Percentiles rank a stretch among this genome's conserved stretches.
Evolutionary conservation across 2,888 invertebrate species (phyloP).

Genomic region (Sthenelais limicola): DNA sequence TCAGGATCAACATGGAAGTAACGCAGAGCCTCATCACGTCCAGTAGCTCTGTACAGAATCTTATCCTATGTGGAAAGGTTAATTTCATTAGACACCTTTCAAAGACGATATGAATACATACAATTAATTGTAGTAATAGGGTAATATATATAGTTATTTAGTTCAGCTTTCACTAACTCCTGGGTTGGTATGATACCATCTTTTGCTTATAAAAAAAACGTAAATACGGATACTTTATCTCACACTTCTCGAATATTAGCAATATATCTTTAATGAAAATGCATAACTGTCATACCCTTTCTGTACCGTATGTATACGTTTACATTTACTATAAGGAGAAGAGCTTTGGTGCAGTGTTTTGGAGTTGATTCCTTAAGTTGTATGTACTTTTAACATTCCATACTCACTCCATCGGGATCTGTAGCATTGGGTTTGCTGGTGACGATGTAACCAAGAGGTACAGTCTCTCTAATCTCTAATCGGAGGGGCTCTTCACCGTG

Average conservation of each 20-base stretch:
- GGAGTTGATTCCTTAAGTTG: no score
- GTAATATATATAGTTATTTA: not conserved
- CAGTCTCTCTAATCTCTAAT: constrained; percentile 55
- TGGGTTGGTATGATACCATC: not conserved
- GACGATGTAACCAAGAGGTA: constrained; percentile 54
- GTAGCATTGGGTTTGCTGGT: constrained; percentile 47
- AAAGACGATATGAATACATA: no score
- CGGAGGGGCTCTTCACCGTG: constrained; percentile 42
- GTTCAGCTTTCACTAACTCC: not conserved
- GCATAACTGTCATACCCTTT: no score
- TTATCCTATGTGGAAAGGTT: constrained; percentile 49
- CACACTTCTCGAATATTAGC: no score
- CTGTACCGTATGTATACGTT: no score
- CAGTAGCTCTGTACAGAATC: constrained; percentile 48
- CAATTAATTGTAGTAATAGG: not conserved
- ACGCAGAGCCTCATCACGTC: constrained; percentile 48
- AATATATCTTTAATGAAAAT: no score
- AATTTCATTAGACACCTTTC: not conserved
- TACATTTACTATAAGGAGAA: no score
- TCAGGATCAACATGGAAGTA: constrained; percentile 63
- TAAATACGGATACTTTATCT: no score
- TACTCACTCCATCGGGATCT: constrained; percentile 48
- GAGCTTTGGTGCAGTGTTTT: no score
- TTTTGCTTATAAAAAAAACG: no score
- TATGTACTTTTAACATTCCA: no score